Percentiles rank a stretch among this genome's conserved stretches.
Evolutionary conservation across 2,113 vertebrate genomes (phyloP).

Genomic region (Nettapus auritus): DNA sequence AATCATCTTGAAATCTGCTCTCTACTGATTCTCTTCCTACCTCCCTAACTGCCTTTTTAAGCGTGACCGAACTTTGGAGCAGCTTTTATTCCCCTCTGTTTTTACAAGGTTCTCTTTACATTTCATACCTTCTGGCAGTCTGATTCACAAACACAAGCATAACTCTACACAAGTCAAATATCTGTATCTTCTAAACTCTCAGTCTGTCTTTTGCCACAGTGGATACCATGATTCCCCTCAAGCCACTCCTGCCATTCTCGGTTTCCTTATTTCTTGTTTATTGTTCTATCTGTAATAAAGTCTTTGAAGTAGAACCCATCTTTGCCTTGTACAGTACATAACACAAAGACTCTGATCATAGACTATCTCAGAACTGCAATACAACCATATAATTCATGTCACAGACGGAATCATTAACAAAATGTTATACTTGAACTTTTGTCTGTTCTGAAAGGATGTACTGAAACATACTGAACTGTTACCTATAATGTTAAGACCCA

Average conservation of each 20-base stretch:
- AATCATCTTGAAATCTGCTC: not conserved
- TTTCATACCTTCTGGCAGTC: not conserved
- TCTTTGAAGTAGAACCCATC: not conserved
- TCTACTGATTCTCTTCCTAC: not conserved
- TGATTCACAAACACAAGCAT: not conserved
- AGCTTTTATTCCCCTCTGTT: not conserved
- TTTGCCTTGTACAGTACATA: not conserved
- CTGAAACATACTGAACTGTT: not conserved
- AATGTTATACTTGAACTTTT: not conserved
- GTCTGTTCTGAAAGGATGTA: not conserved
- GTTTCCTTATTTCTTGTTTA: not conserved
- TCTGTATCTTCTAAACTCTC: not conserved
- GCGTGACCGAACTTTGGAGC: not conserved
- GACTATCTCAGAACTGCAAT: not conserved
- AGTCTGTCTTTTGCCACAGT: not conserved
- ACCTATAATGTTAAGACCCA: not conserved
- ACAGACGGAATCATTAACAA: not conserved
- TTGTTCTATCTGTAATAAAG: not conserved
- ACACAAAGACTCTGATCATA: not conserved
- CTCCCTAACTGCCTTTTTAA: slow-evolving; percentile 5
- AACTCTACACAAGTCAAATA: not conserved
- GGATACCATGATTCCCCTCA: not conserved
- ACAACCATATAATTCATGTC: not conserved
- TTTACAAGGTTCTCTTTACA: not conserved
- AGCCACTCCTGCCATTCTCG: not conserved